These are phyloP conservation scores for Autographa pulchrina DNA, from an alignment of 2,888 invertebrate genomes.

Conservation along the genomic window DNA sequence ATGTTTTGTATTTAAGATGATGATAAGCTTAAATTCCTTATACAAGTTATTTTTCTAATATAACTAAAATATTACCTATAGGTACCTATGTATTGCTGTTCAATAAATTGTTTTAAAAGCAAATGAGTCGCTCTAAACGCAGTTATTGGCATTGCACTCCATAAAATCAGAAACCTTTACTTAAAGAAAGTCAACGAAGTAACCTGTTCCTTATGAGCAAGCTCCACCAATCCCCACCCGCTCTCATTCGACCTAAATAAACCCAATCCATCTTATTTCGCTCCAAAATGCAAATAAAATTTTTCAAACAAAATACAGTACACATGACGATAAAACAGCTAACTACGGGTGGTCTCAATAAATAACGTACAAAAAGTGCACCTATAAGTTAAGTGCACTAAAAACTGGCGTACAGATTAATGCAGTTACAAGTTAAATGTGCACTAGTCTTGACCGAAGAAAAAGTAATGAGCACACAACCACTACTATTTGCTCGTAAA, in stretches of 20 bases:
- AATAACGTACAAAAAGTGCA: constrained; percentile 48
- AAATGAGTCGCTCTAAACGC: background rate
- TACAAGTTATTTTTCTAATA: no score
- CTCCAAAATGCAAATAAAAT: constrained; percentile 13
- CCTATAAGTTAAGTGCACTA: constrained; percentile 56
- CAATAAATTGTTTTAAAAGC: background rate
- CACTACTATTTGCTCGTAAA: constrained; percentile 52
- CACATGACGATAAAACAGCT: constrained; percentile 1
- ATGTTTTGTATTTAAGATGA: no score
- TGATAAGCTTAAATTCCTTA: no score
- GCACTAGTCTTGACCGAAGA: constrained; percentile 42
- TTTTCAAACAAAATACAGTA: constrained; percentile 25
- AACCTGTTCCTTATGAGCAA: background rate
- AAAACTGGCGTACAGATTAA: constrained; percentile 61
- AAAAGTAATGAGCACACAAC: constrained; percentile 53
- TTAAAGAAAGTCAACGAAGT: background rate
- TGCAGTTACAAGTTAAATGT: constrained; percentile 50
- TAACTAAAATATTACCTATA: no score
- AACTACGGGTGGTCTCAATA: constrained; percentile 58
- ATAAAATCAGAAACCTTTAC: constrained; percentile 1
- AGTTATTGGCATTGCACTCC: no score
- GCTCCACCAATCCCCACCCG: background rate
- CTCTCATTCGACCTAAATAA: background rate
- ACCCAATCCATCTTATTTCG: background rate
- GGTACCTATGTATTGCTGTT: no score